Evolutionary conservation across 1,140 invertebrate species (phyloP).

Genomic region (Neotoxoptera formosana): DNA sequence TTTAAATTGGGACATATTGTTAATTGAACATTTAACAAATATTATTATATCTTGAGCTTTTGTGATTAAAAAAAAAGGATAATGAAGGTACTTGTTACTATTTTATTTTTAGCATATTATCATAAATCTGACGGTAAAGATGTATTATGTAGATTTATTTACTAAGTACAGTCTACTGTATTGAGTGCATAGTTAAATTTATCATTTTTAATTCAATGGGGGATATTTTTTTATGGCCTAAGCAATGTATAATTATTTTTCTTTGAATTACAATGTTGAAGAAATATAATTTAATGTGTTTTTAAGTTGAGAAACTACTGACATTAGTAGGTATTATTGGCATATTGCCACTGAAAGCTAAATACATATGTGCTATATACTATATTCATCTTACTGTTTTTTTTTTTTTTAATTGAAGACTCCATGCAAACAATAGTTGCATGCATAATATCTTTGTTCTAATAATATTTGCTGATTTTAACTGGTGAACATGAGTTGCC

Average conservation of each 20-base stretch:
- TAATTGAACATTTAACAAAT: no score
- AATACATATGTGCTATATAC: background rate
- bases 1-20: background rate
- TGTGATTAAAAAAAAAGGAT: background rate
- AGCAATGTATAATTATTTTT: background rate
- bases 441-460: background rate
- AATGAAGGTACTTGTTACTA: background rate
- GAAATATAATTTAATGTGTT: background rate
- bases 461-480: background rate
- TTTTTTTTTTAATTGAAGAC: background rate
- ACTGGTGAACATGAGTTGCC: background rate
- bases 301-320: background rate
- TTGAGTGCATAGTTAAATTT: background rate
- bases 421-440: background rate
- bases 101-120: background rate
- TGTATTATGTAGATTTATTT: background rate
- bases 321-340: background rate
- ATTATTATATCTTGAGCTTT: background rate
- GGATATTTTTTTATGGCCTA: background rate
- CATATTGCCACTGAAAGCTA: background rate
- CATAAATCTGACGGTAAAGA: background rate
- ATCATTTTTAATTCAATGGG: background rate
- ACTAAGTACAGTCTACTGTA: background rate
- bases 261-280: background rate
- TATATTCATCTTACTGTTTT: background rate